Evolutionary conservation across 2,113 vertebrate species (phyloP).

Genomic region (Corydoras maculifer): DNA sequence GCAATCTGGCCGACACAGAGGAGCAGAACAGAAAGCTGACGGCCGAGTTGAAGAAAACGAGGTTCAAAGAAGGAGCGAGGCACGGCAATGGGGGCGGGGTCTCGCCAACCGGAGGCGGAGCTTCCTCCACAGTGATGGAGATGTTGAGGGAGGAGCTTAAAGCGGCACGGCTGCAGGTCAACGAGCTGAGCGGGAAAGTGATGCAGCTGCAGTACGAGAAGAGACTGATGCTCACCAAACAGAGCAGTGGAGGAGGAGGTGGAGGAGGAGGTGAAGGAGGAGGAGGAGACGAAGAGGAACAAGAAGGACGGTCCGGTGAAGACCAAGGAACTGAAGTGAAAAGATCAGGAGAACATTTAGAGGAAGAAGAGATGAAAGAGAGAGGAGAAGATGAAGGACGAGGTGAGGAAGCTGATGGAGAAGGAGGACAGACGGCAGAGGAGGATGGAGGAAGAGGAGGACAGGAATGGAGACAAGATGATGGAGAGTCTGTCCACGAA

Average conservation of each 20-base stretch:
- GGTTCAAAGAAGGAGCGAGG: slow-evolving; percentile 78
- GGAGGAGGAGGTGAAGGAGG: not conserved
- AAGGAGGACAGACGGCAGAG: not conserved
- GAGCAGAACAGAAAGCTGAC: slow-evolving; percentile 91
- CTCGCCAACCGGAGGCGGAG: slow-evolving; percentile 59
- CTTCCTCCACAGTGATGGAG: slow-evolving; percentile 55
- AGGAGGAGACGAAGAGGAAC: slow-evolving; percentile 34
- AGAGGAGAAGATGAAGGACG: slow-evolving; percentile 62
- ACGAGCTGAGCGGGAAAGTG: slow-evolving; percentile 94
- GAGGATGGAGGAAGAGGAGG: slow-evolving; percentile 50
- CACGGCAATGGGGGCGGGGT: slow-evolving; percentile 66
- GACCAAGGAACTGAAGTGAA: slow-evolving; percentile 46
- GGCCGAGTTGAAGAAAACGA: slow-evolving; percentile 83
- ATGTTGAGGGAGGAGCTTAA: slow-evolving; percentile 91
- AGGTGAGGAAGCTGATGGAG: slow-evolving; percentile 72
- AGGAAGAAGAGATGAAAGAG: slow-evolving; percentile 42
- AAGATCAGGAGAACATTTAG: slow-evolving; percentile 68
- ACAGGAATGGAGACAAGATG: slow-evolving; percentile 53
- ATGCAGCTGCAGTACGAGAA: slow-evolving; percentile 99
- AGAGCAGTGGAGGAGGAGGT: slow-evolving; percentile 77
- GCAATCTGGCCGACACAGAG: slow-evolving; percentile 85
- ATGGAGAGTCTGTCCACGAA: slow-evolving; percentile 42
- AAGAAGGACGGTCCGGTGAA: not conserved
- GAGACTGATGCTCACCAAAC: slow-evolving; percentile 89
- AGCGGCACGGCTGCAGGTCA: slow-evolving; percentile 88